phyloP scores from a whole-genome alignment of 2,888 invertebrate genomes.

The Yponomeuta cagnagella region DNA sequence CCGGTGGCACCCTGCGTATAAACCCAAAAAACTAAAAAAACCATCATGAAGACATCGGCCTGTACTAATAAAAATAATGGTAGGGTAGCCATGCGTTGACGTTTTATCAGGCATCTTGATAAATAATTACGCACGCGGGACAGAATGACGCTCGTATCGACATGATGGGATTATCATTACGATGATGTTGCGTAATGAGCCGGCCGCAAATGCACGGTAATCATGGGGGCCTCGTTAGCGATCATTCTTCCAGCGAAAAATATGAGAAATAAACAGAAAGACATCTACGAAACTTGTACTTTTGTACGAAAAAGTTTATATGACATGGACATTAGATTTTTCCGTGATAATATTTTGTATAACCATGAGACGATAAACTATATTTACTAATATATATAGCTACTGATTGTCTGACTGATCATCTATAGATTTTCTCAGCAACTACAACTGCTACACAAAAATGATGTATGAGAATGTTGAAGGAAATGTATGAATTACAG shows the following conservation, averaged over 20 bases:
- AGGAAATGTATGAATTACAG: too few species aligned
- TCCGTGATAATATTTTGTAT: too few species aligned
- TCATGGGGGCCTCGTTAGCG: slow-evolving; percentile 39
- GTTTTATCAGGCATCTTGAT: slow-evolving; percentile 26
- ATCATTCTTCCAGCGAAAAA: slow-evolving; percentile 23
- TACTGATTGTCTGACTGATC: too few species aligned
- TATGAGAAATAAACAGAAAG: not conserved
- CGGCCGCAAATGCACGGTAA: slow-evolving; percentile 31
- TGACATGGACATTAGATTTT: too few species aligned
- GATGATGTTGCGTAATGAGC: slow-evolving; percentile 42
- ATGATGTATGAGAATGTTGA: too few species aligned
- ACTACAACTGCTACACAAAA: too few species aligned
- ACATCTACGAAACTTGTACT: too few species aligned
- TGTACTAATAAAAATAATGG: not conserved
- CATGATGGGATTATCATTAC: slow-evolving; percentile 30
- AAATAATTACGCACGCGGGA: slow-evolving; percentile 16
- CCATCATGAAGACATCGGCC: not conserved
- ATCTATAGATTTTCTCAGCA: too few species aligned
- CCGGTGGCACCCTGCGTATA: too few species aligned
- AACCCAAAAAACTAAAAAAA: not conserved
- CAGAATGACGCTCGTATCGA: not conserved
- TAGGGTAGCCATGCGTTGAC: slow-evolving; percentile 22
- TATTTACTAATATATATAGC: too few species aligned
- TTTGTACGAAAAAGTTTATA: too few species aligned
- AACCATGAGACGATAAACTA: too few species aligned